Base-by-base conservation (phyloP, 2,113 vertebrate species). In the Corythaixoides concolor region DNA sequence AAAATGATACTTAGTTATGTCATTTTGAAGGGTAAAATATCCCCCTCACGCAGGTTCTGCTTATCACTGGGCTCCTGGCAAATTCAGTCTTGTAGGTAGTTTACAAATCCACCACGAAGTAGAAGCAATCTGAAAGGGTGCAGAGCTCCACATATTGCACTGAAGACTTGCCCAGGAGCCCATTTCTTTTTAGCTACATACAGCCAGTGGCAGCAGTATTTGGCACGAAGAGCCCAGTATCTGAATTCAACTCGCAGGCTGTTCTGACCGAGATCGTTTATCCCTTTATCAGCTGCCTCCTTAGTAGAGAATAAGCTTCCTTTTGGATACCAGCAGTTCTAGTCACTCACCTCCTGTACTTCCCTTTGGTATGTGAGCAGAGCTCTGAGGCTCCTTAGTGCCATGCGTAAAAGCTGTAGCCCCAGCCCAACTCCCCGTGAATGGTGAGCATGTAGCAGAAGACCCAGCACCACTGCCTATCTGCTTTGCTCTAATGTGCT, bases 401-500 rank as follows among this genome's bases (percentile, higher is more conserved):
- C 24, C 13, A 19, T 0, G 1, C 11, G 8, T 24, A 37, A 33
- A 41, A 92, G 15, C 66, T 68, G 15, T 2, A 56, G 62, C 23
- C 49, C 24, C 53, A 17, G 45, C 16, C 67, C 12, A 20, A 37
- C 32, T 77, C 26, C 10, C 16, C 0, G 0, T 35, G 73, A 47
- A 28, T 1, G 1, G 17, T 5, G 30, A 84, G 28, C 0, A 0
- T 1, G 15, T n/a, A 66, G 64, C 70, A 83, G 80, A 79, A 86
- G 68, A 33, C 7, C 23, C 45, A 39, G 67, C 16, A 27, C 15
- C 1, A 0, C 47, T 62, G 50, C 50, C 37, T 35, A 5, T 3
- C 0, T 4, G 32, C 52, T 35, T 53, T 50, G 21, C 58, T 41
- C 21, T 56, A 3, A 2, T 0, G 1, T 32, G 59, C 23, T 58